Conservation (phyloP, 2,113 vertebrate species). For the Ceuthmochares aereus region DNA sequence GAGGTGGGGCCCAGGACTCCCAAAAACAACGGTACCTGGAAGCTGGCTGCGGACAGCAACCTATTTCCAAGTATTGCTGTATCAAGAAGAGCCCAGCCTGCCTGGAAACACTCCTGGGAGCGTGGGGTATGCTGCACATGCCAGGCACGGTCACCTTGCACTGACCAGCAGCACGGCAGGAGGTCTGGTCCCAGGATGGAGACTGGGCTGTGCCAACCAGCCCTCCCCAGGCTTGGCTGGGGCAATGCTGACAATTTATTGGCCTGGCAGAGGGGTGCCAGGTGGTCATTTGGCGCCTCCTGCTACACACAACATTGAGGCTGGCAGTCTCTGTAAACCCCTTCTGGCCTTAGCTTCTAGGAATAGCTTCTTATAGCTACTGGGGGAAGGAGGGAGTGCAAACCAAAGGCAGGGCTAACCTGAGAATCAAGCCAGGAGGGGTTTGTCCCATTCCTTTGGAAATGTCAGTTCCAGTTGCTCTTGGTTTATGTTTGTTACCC, state of each 20-base stretch:
- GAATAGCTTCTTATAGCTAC: background rate
- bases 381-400: background rate
- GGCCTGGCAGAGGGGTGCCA: background rate
- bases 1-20: background rate
- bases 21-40: background rate
- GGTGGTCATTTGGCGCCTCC: background rate
- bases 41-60: background rate
- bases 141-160: rapidly evolving
- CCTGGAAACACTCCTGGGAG: background rate
- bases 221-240: rapidly evolving
- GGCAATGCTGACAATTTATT: background rate
- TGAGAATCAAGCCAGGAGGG: background rate
- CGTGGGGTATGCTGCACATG: background rate
- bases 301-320: rapidly evolving
- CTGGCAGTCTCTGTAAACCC: background rate
- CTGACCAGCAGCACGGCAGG: background rate
- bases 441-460: background rate
- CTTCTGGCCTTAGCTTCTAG: background rate
- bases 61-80: constrained; percentile 14
- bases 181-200: background rate
- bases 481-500: background rate
- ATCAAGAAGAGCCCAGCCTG: background rate
- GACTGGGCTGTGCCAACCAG: background rate
- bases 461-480: background rate
- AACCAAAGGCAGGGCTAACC: background rate